Conservation (phyloP, 1,140 invertebrate genomes). For the Diorhabda carinulata region DNA sequence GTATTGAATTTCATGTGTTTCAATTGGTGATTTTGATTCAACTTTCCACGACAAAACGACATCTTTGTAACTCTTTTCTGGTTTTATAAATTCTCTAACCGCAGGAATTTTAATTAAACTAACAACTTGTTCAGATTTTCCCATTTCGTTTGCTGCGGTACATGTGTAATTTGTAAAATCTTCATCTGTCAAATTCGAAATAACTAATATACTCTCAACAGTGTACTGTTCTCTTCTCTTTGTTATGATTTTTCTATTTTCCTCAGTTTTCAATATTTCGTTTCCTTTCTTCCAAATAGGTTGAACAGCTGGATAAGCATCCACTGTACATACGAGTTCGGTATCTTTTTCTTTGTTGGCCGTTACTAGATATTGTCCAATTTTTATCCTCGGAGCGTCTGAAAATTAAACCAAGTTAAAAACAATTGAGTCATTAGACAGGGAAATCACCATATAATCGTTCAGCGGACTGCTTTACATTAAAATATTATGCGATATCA, state of each 20-base stretch:
- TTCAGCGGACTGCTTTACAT: too few relatives aligned
- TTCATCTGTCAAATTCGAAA: constrained; percentile 27
- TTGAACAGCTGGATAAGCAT: constrained; percentile 31
- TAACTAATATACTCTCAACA: constrained; percentile 26
- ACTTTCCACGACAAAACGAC: constrained; percentile 37
- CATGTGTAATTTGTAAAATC: constrained; percentile 38
- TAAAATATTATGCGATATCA: too few relatives aligned
- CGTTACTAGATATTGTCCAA: constrained; percentile 35
- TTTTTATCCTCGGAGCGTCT: constrained; percentile 35
- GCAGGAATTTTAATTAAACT: constrained; percentile 30
- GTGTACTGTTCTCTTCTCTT: constrained; percentile 21
- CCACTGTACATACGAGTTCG: constrained; percentile 36
- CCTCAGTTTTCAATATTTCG: constrained; percentile 22
- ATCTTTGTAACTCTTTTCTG: constrained; percentile 26
- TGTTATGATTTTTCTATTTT: constrained; percentile 4
- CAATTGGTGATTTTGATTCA: constrained; percentile 35
- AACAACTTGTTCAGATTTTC: constrained; percentile 23
- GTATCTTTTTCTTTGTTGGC: constrained; percentile 32
- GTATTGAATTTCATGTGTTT: constrained; percentile 34
- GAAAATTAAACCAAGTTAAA: constrained; percentile 9
- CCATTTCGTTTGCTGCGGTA: constrained; percentile 29
- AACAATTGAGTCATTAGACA: too few relatives aligned
- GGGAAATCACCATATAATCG: too few relatives aligned
- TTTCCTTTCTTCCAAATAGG: constrained; percentile 35
- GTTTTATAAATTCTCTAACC: constrained; percentile 27